Evolutionary conservation across 1,140 invertebrate species (phyloP), one percentile per base, ranked within the genome.

Genomic region (Dreissena rostriformis): DNA sequence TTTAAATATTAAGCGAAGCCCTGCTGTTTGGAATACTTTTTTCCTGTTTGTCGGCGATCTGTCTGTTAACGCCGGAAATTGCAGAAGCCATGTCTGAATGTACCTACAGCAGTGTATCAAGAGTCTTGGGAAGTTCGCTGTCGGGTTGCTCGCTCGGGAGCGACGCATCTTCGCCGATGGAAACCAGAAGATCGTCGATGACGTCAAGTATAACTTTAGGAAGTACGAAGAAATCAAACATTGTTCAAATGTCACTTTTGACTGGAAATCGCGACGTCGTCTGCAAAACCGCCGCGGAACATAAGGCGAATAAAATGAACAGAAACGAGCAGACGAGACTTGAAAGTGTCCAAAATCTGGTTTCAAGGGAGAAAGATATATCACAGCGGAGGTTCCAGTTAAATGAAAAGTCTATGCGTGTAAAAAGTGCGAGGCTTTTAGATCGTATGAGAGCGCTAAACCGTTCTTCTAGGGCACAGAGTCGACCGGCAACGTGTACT

Each of bases 221-320:
- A 39, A 39, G 39, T 39, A 39, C 8, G 39, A 39, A 39, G 39
- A 39, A 39, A 39, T 39, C 39, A 39, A 39, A 39, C 39, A 39
- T 55, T 26, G 55, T 55, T 49, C 55, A 73, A 67, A 6, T 26
- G 26, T 65, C 77, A 19, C 51, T 28, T 39, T 68, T 82, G 6
- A 55, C 39, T 22, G 80, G 80, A 22, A 82, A 53, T 57, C 49
- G 71, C 4, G 49, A 75, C 55, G 80, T 82, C 49, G 63, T 82
- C 72, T 82, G 80, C 80, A 82, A 82, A 75, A 82, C 80, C 12
- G 28, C 53, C 22, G 80, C 80, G 0, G 80, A 82, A 29, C 67
- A 55, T 53, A 82, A 66, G 53, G 80, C 80, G n/a, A 82, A 82
- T 29, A 82, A 82, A 29, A 22, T 82, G 57, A 82, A 82, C 61